These are phyloP conservation scores for Drosophila novamexicana DNA, from an alignment of 1,140 invertebrate species.

Conservation along the genomic window DNA sequence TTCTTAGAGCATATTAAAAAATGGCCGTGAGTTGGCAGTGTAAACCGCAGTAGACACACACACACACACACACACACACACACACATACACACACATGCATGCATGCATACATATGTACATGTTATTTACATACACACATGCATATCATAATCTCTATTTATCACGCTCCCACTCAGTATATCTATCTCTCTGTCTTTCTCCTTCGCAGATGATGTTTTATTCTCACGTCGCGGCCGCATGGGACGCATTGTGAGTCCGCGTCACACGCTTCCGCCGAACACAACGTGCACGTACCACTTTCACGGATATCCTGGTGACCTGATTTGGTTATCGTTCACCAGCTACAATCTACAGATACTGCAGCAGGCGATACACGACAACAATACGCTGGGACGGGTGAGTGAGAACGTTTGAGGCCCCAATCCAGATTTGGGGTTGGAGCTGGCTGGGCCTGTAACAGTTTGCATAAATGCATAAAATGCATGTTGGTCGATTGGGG, in stretches of 20 bases:
- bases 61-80: too few relatives aligned
- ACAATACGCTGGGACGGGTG: constrained; percentile 83
- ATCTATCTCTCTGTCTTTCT: constrained; percentile 20
- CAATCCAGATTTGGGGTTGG: constrained; percentile 13
- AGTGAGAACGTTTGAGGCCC: constrained; percentile 57
- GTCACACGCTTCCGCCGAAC: constrained; percentile 93
- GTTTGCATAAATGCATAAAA: constrained; percentile 73
- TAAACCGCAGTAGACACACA: constrained; percentile 7
- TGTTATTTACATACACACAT: constrained; percentile 25
- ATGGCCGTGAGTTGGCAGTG: constrained; percentile 39
- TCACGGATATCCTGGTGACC: constrained; percentile 90
- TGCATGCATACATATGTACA: constrained; percentile 14
- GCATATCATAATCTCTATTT: constrained; percentile 79
- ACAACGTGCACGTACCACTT: constrained; percentile 95
- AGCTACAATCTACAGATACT: constrained; percentile 91
- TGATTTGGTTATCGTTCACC: constrained; percentile 94
- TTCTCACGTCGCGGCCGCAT: constrained; percentile 86
- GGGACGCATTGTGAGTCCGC: constrained; percentile 90
- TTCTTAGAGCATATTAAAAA: constrained; percentile 77
- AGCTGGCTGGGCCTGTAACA: constrained; percentile 23
- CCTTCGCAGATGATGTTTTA: constrained; percentile 84
- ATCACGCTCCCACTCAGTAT: constrained; percentile 35
- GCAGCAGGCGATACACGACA: constrained; percentile 85
- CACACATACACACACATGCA: background rate
- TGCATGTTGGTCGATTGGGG: constrained; percentile 15